Evolutionary conservation across 2,113 vertebrate species (phyloP).

Genomic region (Calyptommatus sinebrachiatus): DNA sequence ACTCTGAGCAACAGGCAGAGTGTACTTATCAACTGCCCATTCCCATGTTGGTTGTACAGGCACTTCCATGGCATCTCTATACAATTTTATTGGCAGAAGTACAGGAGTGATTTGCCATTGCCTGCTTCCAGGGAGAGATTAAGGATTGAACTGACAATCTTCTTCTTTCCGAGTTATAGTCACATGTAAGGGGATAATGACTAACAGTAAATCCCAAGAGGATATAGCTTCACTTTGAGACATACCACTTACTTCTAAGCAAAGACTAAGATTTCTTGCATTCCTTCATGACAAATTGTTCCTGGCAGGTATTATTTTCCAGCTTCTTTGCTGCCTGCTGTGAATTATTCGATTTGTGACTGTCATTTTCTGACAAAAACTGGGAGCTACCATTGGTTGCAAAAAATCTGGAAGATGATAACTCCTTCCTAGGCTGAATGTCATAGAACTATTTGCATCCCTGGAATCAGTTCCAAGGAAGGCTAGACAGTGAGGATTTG

Average conservation of each 20-base stretch:
- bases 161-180: too few relatives aligned
- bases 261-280: neutral
- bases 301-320: neutral
- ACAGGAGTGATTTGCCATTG: too few relatives aligned
- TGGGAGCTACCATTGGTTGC: neutral
- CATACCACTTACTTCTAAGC: neutral
- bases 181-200: neutral
- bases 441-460: too few relatives aligned
- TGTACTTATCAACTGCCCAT: neutral
- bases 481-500: too few relatives aligned
- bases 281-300: neutral
- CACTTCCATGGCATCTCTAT: too few relatives aligned
- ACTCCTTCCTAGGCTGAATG: neutral
- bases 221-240: neutral
- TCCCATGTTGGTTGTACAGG: neutral
- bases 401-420: neutral
- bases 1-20: neutral
- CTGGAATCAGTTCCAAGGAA: too few relatives aligned
- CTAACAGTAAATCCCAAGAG: neutral
- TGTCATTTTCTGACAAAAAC: neutral
- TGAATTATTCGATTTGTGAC: constrained; percentile 1
- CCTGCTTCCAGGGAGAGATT: too few relatives aligned
- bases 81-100: too few relatives aligned
- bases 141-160: too few relatives aligned
- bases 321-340: neutral